Evolutionary conservation across 2,113 vertebrate species (phyloP).

Genomic region (Zosterops hypoxanthus): DNA sequence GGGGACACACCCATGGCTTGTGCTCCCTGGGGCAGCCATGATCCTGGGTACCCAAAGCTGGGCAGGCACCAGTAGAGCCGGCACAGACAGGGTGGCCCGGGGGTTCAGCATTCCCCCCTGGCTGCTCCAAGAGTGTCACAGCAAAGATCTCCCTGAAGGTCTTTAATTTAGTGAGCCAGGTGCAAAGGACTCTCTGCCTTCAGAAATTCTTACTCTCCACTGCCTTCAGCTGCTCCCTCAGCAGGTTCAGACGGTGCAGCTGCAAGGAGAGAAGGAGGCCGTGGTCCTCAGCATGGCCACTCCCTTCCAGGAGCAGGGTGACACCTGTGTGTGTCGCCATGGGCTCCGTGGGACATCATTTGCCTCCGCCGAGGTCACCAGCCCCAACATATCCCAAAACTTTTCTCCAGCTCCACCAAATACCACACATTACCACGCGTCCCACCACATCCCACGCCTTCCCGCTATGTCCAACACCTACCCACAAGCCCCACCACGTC

Average conservation of each 20-base stretch:
- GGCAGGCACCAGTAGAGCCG: rapidly evolving
- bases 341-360: rapidly evolving
- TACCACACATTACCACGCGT: background rate
- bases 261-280: background rate
- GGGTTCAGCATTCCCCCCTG: background rate
- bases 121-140: background rate
- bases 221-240: background rate
- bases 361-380: rapidly evolving
- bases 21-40: rapidly evolving
- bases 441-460: background rate
- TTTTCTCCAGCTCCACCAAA: background rate
- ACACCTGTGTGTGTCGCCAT: rapidly evolving
- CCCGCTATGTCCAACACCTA: background rate
- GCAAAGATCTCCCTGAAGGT: background rate
- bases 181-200: background rate
- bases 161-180: too few species aligned
- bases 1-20: background rate
- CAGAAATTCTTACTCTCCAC: background rate
- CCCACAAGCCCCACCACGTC: too few species aligned
- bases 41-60: too few species aligned
- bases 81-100: rapidly evolving
- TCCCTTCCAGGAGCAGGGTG: background rate
- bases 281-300: rapidly evolving
- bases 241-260: background rate
- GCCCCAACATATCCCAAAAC: background rate